These are phyloP conservation scores for Lacanobia oleracea DNA, from an alignment of 2,888 invertebrate genomes.

Conservation along the genomic window DNA sequence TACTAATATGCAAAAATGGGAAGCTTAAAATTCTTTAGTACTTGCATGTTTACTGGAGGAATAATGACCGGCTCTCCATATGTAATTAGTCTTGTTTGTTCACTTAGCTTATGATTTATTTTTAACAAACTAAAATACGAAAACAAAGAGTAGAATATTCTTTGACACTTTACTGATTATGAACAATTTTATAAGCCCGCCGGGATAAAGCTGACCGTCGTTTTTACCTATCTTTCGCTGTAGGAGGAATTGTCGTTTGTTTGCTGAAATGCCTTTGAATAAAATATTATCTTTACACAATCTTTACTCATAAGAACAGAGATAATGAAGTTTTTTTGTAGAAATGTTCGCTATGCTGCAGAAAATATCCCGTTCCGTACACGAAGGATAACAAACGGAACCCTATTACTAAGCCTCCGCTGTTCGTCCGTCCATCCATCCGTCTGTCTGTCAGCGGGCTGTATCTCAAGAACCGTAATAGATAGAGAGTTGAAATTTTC, in stretches of 20 bases:
- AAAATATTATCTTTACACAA: conserved; percentile 10
- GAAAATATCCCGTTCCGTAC: too few species aligned
- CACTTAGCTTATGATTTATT: too few species aligned
- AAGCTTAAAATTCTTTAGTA: neutral
- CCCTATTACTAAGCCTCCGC: too few species aligned
- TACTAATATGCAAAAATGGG: too few species aligned
- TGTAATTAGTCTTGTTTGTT: neutral
- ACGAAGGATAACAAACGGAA: too few species aligned
- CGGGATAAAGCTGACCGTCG: neutral
- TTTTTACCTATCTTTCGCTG: neutral
- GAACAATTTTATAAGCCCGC: neutral
- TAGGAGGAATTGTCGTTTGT: neutral
- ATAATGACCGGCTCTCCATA: neutral
- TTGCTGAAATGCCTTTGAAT: neutral
- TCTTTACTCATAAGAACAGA: neutral
- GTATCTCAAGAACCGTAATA: too few species aligned
- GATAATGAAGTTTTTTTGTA: conserved; percentile 5
- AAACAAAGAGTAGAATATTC: neutral
- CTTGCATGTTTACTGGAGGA: neutral
- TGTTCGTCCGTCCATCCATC: too few species aligned
- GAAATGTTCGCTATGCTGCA: neutral
- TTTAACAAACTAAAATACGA: neutral
- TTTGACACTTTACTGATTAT: neutral
- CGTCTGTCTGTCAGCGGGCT: too few species aligned
- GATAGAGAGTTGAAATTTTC: too few species aligned